phyloP scores from a whole-genome alignment of 1,140 invertebrate genomes.

The Zaprionus vittiger region DNA sequence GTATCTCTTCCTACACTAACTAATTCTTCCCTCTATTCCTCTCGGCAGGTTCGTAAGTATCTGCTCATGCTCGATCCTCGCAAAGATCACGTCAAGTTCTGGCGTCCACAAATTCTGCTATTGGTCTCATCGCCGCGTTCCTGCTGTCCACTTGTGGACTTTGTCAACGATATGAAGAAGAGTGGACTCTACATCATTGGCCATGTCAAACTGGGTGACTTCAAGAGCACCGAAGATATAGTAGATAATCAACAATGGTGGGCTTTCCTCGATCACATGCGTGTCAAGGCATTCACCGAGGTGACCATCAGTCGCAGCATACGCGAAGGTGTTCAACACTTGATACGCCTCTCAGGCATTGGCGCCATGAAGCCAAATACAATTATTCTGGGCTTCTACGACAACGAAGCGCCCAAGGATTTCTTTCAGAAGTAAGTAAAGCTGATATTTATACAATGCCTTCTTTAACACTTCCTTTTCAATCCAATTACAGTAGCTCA shows the following conservation, averaged over 20 bases:
- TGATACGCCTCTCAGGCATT: slow-evolving; percentile 96
- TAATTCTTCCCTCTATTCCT: not conserved
- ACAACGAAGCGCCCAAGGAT: slow-evolving; percentile 89
- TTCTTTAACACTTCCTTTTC: not conserved
- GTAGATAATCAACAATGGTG: slow-evolving; percentile 95
- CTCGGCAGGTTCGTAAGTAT: slow-evolving; percentile 93
- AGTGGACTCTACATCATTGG: slow-evolving; percentile 98
- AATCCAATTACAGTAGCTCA: slow-evolving; percentile 66
- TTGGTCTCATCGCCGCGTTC: slow-evolving; percentile 96
- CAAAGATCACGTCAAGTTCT: slow-evolving; percentile 99
- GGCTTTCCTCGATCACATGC: slow-evolving; percentile 93
- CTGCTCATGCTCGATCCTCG: slow-evolving; percentile 96
- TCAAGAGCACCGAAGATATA: slow-evolving; percentile 87
- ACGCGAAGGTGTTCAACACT: slow-evolving; percentile 95
- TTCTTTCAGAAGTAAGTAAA: slow-evolving; percentile 88
- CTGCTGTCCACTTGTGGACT: slow-evolving; percentile 95
- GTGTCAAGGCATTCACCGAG: slow-evolving; percentile 98
- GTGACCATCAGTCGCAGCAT: slow-evolving; percentile 94
- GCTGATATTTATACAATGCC: not conserved
- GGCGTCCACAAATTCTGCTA: slow-evolving; percentile 98
- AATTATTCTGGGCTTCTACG: slow-evolving; percentile 95
- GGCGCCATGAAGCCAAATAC: slow-evolving; percentile 99
- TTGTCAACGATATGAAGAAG: slow-evolving; percentile 99
- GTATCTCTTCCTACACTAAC: not conserved
- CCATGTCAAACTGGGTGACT: slow-evolving; percentile 92